These are phyloP conservation scores for Trissolcus brochymenae DNA, from an alignment of 2,888 invertebrate genomes.

Conservation along the genomic window DNA sequence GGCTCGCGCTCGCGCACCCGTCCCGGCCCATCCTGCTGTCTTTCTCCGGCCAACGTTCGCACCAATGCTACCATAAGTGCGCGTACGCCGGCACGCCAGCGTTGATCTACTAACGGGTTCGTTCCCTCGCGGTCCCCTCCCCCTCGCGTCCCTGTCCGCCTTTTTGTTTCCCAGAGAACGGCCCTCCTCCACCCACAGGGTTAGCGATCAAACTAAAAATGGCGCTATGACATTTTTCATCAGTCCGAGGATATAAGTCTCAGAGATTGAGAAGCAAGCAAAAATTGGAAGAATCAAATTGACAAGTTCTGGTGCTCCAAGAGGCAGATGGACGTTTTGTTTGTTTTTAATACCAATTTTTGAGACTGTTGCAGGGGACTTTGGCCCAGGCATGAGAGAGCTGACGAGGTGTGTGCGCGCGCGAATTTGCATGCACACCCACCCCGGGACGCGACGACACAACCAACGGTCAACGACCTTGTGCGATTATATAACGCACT, in stretches of 20 bases:
- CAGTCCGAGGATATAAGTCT: no score
- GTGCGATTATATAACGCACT: constrained; percentile 64
- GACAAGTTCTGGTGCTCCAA: no score
- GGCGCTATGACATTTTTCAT: not conserved
- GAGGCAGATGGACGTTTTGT: not conserved
- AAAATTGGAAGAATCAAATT: no score
- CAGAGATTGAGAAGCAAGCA: no score
- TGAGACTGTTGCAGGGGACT: no score
- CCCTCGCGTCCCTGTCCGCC: constrained; percentile 22
- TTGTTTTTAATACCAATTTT: no score
- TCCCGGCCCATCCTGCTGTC: constrained; percentile 52
- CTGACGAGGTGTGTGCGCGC: not conserved
- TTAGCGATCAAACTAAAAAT: constrained; percentile 1
- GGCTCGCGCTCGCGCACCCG: constrained; percentile 59
- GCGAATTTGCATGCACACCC: constrained; percentile 29
- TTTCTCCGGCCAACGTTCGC: constrained; percentile 67
- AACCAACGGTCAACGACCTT: constrained; percentile 73
- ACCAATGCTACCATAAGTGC: constrained; percentile 72
- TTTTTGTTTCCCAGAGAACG: constrained; percentile 16
- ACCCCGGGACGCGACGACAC: constrained; percentile 42
- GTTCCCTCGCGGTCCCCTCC: constrained; percentile 66
- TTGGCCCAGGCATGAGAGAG: no score
- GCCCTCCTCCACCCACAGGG: constrained; percentile 18
- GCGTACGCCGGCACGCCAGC: constrained; percentile 42
- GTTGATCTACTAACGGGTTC: constrained; percentile 73